Base-by-base conservation (phyloP, 2,888 invertebrate species). In the Erebia aethiops region DNA sequence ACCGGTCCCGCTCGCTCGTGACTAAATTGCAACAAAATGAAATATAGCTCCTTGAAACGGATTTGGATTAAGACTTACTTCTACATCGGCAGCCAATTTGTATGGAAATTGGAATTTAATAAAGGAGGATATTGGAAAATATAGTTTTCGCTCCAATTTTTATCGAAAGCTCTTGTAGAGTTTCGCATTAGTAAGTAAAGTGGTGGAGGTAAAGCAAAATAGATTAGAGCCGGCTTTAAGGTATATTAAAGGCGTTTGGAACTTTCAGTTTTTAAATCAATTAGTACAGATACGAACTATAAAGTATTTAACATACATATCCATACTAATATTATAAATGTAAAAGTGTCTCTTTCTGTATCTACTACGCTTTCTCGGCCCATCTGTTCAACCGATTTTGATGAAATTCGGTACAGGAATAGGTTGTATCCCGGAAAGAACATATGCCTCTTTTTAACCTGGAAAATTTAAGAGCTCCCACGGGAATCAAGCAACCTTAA, bases 21-120 rank as follows among this genome's bases (percentile, higher is more conserved):
- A 83, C 82, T 84, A 77, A 80, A 81, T 79, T 82, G 79, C 80
- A 77, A 80, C 81, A 83, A 82, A 83, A 82, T 84, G 82, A 84
- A 84, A 83, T 85, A 84, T 84, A 80, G 79, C 81, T 81, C 66
- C 73, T 74, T 70, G 71, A 74, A 75, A 60, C 67, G 72, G 71
- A 62, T 62, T 73, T 71, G 68, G 65, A 73, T 75, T 75, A 74
- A 72, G 72, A 67, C 57, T 71, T 73, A 69, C 70, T 71, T 70
- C 68, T 72, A 70, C 72, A 74, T 72, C 67, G 62, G 66, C 66
- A 70, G 70, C 72, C 72, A 72, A 74, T 74, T 72, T 69, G 71
- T 64, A 52, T 63, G 63, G 60, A 72, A 71, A 72, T 71, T 56
- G 63, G 26, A 72, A 64, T 67, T 70, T 61, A 67, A 56, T 67